A percentile compares a stretch with the other conserved stretches of the same genome.
These are phyloP conservation scores for Cryptotis parvus DNA, from an alignment of 2,113 vertebrate species.

Conservation along the genomic window DNA sequence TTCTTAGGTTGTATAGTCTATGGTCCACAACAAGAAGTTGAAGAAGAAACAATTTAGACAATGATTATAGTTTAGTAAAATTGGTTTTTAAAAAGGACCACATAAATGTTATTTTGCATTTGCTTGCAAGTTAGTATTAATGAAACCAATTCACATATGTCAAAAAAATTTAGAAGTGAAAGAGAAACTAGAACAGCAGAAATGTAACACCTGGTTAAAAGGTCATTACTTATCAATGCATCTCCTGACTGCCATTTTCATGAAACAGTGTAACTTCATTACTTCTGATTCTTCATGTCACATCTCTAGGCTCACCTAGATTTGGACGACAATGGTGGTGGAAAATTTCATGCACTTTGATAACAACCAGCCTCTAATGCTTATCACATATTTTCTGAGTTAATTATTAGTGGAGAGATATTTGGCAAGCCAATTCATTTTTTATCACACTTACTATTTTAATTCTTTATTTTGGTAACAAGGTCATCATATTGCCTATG, in stretches of 20 bases:
- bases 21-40: not conserved
- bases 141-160: not conserved
- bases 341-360: not conserved
- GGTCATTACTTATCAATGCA: not conserved
- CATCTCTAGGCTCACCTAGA: not conserved
- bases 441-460: too few species aligned
- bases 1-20: not conserved
- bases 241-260: too few species aligned
- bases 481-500: not conserved
- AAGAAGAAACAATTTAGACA: not conserved
- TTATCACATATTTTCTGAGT: not conserved
- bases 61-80: slow-evolving; percentile 9
- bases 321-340: not conserved
- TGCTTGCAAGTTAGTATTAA: slow-evolving; percentile 25
- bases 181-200: not conserved
- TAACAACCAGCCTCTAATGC: not conserved
- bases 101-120: slow-evolving; percentile 6
- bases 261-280: too few species aligned
- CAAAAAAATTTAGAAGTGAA: not conserved
- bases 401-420: too few species aligned
- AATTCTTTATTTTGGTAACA: not conserved
- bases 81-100: not conserved
- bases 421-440: too few species aligned
- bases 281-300: not conserved
- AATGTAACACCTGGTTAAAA: too few species aligned